phyloP scores from a whole-genome alignment of 2,797 vertebrate genomes.

The Darevskia nairensis region DNA sequence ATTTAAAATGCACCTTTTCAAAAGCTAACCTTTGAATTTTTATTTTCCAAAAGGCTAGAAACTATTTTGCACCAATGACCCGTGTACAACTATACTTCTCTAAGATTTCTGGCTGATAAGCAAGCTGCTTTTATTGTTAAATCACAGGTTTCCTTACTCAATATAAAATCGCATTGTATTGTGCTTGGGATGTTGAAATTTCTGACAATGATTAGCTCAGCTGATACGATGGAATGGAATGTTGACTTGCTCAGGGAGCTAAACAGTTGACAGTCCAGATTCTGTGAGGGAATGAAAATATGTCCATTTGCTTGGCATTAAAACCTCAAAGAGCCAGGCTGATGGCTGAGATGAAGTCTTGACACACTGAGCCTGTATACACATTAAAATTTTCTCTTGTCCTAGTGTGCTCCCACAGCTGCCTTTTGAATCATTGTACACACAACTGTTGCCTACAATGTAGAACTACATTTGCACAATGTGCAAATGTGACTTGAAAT shows the following conservation, averaged over 20 bases:
- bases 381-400: no score
- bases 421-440: no score
- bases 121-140: constrained; percentile 35
- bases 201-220: neutral
- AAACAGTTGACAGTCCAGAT: neutral
- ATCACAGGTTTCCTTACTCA: neutral
- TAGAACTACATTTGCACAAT: no score
- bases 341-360: neutral
- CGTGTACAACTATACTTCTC: constrained; percentile 39
- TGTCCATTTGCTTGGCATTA: constrained; percentile 7
- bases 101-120: constrained; percentile 23
- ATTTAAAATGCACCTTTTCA: constrained; percentile 52
- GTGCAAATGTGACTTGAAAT: no score
- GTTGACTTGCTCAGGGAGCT: neutral
- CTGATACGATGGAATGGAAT: neutral
- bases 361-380: neutral
- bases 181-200: neutral
- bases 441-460: no score
- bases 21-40: constrained; percentile 50
- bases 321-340: neutral
- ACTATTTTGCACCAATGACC: constrained; percentile 41
- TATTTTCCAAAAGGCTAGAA: constrained; percentile 51
- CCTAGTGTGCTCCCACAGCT: no score
- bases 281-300: neutral
- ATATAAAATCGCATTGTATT: neutral